Conservation (phyloP, 2,888 invertebrate species). For the Minunthozetes semirufus region DNA sequence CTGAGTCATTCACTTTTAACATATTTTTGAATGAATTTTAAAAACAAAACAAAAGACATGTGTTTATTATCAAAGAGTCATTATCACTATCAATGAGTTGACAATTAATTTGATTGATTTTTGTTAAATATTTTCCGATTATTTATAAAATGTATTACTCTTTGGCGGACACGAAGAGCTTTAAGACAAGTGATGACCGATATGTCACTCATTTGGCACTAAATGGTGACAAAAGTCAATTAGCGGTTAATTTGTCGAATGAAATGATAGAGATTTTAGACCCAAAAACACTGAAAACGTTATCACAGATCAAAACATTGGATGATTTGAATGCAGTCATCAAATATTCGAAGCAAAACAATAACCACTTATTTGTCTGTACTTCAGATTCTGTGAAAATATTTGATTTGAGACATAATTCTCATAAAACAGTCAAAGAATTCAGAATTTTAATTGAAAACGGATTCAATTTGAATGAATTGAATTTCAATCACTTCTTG, state of each 20-base stretch:
- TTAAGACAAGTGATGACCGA: not conserved
- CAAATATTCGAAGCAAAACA: conserved; percentile 1
- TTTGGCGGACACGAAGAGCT: not conserved
- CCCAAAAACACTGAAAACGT: not conserved
- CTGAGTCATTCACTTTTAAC: not conserved
- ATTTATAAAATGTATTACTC: not conserved
- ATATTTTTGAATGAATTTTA: not conserved
- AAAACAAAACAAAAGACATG: not conserved
- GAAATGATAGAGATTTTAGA: not conserved
- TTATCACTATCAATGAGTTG: not conserved
- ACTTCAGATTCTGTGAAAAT: not conserved
- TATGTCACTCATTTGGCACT: not conserved
- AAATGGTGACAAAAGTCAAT: not conserved
- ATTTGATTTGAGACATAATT: not conserved
- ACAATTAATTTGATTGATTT: not conserved
- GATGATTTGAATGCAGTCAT: not conserved
- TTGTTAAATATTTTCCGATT: not conserved
- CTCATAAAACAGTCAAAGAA: not conserved
- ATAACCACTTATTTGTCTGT: not conserved
- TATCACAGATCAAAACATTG: not conserved
- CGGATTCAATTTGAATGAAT: not conserved
- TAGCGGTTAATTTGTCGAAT: conserved; percentile 18
- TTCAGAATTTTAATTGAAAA: not conserved
- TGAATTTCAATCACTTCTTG: conserved; percentile 55
- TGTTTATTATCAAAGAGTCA: not conserved